phyloP scores from a whole-genome alignment of 2,888 invertebrate species.

The Diplolepis rosae region DNA sequence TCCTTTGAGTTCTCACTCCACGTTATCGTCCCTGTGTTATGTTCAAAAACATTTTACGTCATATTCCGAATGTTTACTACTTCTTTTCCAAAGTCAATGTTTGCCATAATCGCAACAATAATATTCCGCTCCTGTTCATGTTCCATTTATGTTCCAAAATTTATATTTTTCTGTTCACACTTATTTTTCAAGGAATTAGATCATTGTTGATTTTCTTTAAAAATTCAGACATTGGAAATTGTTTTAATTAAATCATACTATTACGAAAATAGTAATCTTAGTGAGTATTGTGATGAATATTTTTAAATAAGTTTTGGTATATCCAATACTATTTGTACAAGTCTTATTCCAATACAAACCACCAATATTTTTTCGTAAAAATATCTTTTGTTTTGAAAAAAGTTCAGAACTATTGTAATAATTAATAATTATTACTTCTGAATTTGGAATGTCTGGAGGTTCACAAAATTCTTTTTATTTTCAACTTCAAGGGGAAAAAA shows the following conservation, averaged over 20 bases:
- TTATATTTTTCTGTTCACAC: not conserved
- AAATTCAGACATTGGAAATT: not conserved
- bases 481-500: not conserved
- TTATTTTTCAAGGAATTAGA: not conserved
- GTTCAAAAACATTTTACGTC: not conserved
- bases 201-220: not conserved
- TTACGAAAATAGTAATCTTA: no score
- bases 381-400: not conserved
- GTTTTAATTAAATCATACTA: no score
- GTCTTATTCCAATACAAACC: no score
- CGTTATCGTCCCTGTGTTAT: constrained; percentile 32
- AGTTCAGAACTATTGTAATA: no score
- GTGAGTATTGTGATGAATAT: no score
- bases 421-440: no score
- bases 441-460: no score
- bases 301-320: no score
- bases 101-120: constrained; percentile 2
- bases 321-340: no score
- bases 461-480: not conserved
- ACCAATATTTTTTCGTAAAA: not conserved
- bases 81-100: not conserved
- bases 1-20: constrained; percentile 30
- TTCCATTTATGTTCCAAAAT: not conserved
- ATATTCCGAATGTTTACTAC: not conserved
- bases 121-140: constrained; percentile 9